phyloP scores from a whole-genome alignment of 2,797 vertebrate species.

The Sebastes aleutianus region DNA sequence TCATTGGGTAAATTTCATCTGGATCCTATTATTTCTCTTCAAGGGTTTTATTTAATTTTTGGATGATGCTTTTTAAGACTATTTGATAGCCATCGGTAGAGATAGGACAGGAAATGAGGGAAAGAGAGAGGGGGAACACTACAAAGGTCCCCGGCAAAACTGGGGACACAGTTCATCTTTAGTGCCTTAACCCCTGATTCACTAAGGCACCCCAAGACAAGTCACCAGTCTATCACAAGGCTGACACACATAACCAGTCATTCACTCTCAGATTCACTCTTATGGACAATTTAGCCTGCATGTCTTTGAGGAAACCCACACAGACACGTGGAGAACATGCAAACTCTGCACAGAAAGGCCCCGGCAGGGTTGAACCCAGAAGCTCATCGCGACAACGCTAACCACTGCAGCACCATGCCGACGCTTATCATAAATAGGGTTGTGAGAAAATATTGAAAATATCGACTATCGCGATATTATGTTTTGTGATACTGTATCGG shows the following conservation, averaged over 20 bases:
- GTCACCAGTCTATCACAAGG: not conserved
- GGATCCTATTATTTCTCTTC: not conserved
- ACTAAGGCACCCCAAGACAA: not conserved
- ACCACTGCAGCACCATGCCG: not conserved
- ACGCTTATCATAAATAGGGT: not conserved
- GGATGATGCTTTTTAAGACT: not conserved
- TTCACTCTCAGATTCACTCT: not conserved
- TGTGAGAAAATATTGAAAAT: too few species aligned
- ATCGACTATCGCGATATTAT: too few species aligned
- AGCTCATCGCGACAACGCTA: not conserved
- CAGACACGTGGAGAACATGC: accelerated
- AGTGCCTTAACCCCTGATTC: not conserved
- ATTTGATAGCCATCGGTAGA: not conserved
- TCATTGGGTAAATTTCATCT: too few species aligned
- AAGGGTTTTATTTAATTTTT: not conserved
- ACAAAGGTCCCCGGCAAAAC: not conserved
- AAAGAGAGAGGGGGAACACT: not conserved
- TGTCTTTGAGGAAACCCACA: too few species aligned
- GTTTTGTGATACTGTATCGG: too few species aligned
- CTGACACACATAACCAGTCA: not conserved
- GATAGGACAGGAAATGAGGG: not conserved
- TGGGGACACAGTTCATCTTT: not conserved
- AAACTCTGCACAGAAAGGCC: not conserved
- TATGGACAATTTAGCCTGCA: not conserved
- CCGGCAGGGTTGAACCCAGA: not conserved